Percentiles rank a stretch among this genome's conserved stretches.
These are phyloP conservation scores for Vanacampus margaritifer DNA, from an alignment of 2,113 vertebrate genomes.

Conservation along the genomic window DNA sequence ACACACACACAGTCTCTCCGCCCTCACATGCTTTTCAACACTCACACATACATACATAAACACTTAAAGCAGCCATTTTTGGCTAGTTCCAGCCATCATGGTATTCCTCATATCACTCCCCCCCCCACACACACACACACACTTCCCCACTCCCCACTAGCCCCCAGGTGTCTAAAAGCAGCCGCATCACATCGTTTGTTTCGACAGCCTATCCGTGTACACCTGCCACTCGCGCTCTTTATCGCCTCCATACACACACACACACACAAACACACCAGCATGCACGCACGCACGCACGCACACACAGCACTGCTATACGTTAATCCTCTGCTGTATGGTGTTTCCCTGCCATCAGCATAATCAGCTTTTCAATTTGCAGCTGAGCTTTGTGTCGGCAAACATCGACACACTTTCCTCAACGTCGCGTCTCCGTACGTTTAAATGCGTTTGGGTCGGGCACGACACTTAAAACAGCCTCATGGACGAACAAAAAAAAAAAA, in stretches of 20 bases:
- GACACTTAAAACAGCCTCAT: constrained; percentile 43
- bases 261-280: too few species aligned
- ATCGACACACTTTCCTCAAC: not conserved
- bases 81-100: too few species aligned
- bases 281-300: not conserved
- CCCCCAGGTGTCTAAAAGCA: not conserved
- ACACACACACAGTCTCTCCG: too few species aligned
- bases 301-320: constrained; percentile 17
- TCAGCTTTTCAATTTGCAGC: constrained; percentile 46
- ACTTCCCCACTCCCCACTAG: too few species aligned
- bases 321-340: constrained; percentile 56
- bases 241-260: constrained; percentile 44
- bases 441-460: constrained; percentile 24
- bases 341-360: constrained; percentile 47
- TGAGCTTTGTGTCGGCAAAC: constrained; percentile 19
- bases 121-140: too few species aligned
- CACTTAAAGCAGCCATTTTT: constrained; percentile 16
- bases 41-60: too few species aligned
- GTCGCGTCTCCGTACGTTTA: not conserved
- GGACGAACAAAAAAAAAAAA: not conserved
- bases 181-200: not conserved
- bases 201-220: constrained; percentile 86
- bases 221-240: constrained; percentile 87
- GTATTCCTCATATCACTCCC: too few species aligned
- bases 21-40: too few species aligned